Conservation (phyloP, 2,797 vertebrate genomes). For the Myotis myotis region DNA sequence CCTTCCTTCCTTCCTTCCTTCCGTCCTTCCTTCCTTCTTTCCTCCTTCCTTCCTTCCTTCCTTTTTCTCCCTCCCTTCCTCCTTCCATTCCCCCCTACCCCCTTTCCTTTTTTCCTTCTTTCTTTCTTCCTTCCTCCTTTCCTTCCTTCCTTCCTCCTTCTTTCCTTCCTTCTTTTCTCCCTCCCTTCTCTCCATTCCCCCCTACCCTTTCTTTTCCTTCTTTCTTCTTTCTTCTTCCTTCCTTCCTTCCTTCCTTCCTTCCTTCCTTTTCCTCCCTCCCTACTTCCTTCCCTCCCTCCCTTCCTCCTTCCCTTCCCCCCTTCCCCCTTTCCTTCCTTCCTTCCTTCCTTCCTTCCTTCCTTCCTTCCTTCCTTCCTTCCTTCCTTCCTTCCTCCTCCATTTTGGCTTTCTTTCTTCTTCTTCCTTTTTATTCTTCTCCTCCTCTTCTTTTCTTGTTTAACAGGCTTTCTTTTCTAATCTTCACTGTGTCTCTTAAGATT, state of each 20-base stretch:
- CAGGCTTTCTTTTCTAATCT: not conserved
- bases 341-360: not conserved
- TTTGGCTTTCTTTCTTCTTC: not conserved
- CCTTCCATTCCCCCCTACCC: not conserved
- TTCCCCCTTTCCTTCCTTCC: accelerated
- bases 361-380: not conserved
- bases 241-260: accelerated
- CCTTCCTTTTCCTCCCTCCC: not conserved
- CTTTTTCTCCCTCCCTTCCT: not conserved
- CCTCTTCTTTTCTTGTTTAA: not conserved
- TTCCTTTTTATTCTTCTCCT: accelerated
- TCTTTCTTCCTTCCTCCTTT: no score
- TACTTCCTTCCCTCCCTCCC: accelerated
- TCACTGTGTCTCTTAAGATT: not conserved
- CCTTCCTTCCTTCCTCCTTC: no score
- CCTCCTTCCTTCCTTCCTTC: accelerated
- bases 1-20: accelerated
- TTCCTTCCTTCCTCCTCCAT: no score
- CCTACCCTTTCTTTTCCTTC: no score
- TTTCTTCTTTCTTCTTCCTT: no score
- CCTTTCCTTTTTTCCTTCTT: not conserved
- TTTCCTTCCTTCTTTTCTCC: not conserved
- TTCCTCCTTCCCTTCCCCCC: not conserved
- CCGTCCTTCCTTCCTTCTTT: not conserved
- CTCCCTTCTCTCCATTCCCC: no score